These are phyloP conservation scores for Ambastaia sidthimunki DNA, from an alignment of 2,797 vertebrate genomes.

Conservation along the genomic window DNA sequence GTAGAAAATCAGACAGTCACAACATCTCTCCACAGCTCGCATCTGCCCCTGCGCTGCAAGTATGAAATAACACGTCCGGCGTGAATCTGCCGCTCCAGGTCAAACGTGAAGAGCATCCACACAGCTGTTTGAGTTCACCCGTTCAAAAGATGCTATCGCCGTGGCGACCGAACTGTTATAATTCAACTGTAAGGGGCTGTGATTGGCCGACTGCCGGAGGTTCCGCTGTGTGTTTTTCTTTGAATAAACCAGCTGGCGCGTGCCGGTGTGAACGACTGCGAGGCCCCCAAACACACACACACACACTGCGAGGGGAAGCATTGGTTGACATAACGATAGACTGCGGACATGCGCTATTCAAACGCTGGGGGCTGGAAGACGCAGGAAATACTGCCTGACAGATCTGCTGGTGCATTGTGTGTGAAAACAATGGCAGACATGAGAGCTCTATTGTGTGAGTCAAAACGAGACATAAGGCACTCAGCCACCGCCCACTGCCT, in stretches of 20 bases:
- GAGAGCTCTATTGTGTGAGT: conserved; percentile 72
- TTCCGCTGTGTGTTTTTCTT: conserved; percentile 66
- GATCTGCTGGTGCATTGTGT: conserved; percentile 71
- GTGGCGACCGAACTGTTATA: conserved; percentile 35
- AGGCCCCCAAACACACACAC: conserved; percentile 52
- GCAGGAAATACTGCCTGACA: conserved; percentile 69
- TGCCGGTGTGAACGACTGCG: conserved; percentile 51
- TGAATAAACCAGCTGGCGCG: conserved; percentile 74
- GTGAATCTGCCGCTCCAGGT: conserved; percentile 33
- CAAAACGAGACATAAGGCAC: conserved; percentile 76
- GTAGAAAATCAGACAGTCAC: background rate
- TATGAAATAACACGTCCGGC: conserved; percentile 16
- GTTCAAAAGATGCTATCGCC: conserved; percentile 53
- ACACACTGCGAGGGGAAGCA: conserved; percentile 61
- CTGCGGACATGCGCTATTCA: conserved; percentile 62
- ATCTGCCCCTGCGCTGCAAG: conserved; percentile 30
- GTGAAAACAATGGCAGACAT: conserved; percentile 64
- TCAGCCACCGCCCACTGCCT: conserved; percentile 57
- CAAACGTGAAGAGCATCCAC: conserved; percentile 30
- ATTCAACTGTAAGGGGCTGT: conserved; percentile 45
- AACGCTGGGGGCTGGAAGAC: conserved; percentile 64
- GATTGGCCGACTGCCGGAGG: conserved; percentile 68
- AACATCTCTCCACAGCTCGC: background rate
- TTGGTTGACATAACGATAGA: conserved; percentile 67
- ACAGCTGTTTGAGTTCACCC: conserved; percentile 42